Base-by-base conservation (phyloP, 1,140 invertebrate genomes). In the Eupeodes corollae region DNA sequence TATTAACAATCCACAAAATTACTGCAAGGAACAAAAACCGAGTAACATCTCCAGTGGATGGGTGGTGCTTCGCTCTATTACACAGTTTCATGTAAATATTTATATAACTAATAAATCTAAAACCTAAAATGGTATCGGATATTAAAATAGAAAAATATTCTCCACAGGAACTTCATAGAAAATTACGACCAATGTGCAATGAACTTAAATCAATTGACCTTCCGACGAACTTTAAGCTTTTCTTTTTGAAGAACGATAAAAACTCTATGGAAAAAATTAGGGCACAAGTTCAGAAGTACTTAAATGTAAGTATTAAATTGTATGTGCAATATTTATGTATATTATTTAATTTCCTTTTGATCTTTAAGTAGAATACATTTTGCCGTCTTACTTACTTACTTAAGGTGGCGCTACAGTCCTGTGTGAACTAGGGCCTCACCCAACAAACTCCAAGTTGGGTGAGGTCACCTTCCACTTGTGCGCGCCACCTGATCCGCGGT, bases 221-320 rank as follows among this genome's bases (percentile, higher is more conserved):
- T 47, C 88, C 88, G 1, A 83, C 83, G 47, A 79, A 83, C 13
- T 76, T 87, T 45, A 86, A 87, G 57, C 84, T 86, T 67, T 76
- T 83, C 48, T 83, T 89, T 63, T 77, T 87, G 37, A 83, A 89
- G 69, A 79, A 80, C 47, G 86, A 90, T 57, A 80, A 76, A 56
- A 80, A 80, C 52, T 80, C 82, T 21, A 65, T 90, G 49, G 86
- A 90, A 42, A 89, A 86, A 66, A 85, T 86, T 1, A 89, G 87
- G 69, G 71, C 68, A 33, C 81, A 84, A 60, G 83, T 91, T 57
- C 86, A 91, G 70, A 86, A 83, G 64, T 92, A 90, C 72, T 73
- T 93, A 56, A 80, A 84, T 69, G 86, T 89, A 71, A 72, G 75
- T 73, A 31, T 12, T 14, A 35, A 8, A 26, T 5, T 5, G 21